phyloP scores from a whole-genome alignment of 2,888 invertebrate genomes.

The Agriopis aurantiaria region DNA sequence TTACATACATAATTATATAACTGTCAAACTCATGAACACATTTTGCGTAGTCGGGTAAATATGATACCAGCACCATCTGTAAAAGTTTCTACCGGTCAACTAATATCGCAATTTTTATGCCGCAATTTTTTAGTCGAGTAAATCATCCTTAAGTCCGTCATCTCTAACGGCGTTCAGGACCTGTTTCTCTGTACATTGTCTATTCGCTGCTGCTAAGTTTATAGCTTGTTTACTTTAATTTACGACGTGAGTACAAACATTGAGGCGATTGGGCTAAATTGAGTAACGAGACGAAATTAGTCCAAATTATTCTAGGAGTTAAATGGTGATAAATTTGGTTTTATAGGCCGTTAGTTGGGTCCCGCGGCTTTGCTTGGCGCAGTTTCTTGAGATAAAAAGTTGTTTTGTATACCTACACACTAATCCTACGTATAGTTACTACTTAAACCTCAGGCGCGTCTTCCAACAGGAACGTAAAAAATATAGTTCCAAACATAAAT shows the following conservation, averaged over 20 bases:
- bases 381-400: not conserved
- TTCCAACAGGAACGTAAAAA: too few species aligned
- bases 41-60: too few species aligned
- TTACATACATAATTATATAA: too few species aligned
- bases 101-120: not conserved
- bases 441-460: too few species aligned
- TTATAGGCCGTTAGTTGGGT: slow-evolving; percentile 5
- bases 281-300: slow-evolving; percentile 42
- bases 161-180: not conserved
- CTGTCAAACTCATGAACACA: too few species aligned
- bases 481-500: too few species aligned
- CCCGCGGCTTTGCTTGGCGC: not conserved
- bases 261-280: slow-evolving; percentile 46
- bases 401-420: not conserved
- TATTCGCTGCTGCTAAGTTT: slow-evolving; percentile 44
- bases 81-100: too few species aligned
- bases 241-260: slow-evolving; percentile 50
- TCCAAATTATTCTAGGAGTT: slow-evolving; percentile 29
- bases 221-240: slow-evolving; percentile 74
- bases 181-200: not conserved
- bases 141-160: too few species aligned
- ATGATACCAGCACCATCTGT: too few species aligned
- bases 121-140: too few species aligned
- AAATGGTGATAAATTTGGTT: slow-evolving; percentile 24
- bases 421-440: too few species aligned